Percentiles rank a stretch among this genome's conserved stretches.
Conservation (phyloP, 2,113 vertebrate genomes). For the Gorsachius goisagi region DNA sequence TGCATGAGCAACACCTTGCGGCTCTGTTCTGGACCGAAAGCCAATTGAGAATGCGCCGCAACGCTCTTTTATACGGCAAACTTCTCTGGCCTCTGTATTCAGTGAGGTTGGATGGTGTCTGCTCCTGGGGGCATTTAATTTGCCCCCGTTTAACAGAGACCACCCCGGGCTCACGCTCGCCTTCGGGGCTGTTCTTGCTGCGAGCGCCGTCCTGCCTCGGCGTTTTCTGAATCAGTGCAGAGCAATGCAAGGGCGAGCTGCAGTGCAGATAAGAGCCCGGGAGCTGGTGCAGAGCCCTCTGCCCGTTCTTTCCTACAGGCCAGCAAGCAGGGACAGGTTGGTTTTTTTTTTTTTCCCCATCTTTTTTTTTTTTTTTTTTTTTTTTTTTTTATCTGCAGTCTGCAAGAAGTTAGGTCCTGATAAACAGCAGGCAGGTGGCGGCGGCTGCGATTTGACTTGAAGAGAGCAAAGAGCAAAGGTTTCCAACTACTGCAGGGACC, state of each 20-base stretch:
- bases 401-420: background rate
- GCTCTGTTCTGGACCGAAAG: background rate
- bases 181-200: background rate
- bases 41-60: fast-evolving
- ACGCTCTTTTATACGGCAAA: fast-evolving
- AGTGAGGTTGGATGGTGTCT: fast-evolving
- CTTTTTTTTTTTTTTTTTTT: background rate
- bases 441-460: background rate
- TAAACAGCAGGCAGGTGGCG: background rate
- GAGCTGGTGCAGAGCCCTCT: background rate
- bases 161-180: background rate
- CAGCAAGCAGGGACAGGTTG: background rate
- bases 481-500: background rate
- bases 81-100: background rate
- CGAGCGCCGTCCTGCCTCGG: background rate
- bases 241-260: background rate
- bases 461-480: background rate
- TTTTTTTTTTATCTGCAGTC: background rate
- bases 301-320: background rate
- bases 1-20: fast-evolving
- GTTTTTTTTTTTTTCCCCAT: too few species aligned
- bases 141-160: background rate
- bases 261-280: background rate
- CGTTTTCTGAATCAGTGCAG: background rate
- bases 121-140: background rate